These are phyloP conservation scores for Drosophila pallidifrons DNA, from an alignment of 1,140 invertebrate species.

Conservation along the genomic window DNA sequence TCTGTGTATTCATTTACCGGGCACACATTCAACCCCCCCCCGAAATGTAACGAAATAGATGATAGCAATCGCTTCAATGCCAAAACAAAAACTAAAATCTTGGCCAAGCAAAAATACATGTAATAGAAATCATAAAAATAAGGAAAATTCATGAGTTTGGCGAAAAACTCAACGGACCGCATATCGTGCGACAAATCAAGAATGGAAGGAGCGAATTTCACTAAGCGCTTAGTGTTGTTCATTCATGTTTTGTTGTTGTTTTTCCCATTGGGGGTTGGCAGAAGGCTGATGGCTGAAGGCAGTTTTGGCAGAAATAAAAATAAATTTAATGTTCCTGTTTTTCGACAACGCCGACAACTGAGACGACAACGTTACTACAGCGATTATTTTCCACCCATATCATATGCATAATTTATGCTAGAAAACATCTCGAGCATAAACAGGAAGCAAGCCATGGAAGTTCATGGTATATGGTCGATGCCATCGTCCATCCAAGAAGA, in stretches of 20 bases:
- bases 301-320: conserved; percentile 64
- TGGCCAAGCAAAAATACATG: conserved; percentile 61
- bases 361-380: conserved; percentile 5
- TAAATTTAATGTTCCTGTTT: conserved; percentile 84
- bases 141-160: conserved; percentile 76
- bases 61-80: conserved; percentile 45
- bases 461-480: conserved; percentile 36
- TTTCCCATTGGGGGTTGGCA: conserved; percentile 56
- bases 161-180: conserved; percentile 72
- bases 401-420: conserved; percentile 79
- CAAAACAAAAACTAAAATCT: conserved; percentile 74
- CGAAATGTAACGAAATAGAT: conserved; percentile 1
- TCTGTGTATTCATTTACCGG: conserved; percentile 22
- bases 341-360: conserved; percentile 24
- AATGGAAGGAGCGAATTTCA: conserved; percentile 17
- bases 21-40: conserved; percentile 59
- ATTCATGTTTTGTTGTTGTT: conserved; percentile 29
- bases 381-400: conserved; percentile 59
- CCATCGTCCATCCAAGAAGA: conserved; percentile 51
- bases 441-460: conserved; percentile 58
- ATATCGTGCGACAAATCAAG: conserved; percentile 63
- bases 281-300: conserved; percentile 5
- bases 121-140: conserved; percentile 80
- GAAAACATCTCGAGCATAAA: conserved; percentile 79
- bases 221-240: conserved; percentile 57